phyloP scores from a whole-genome alignment of 2,113 vertebrate genomes.

The Sapajus apella region DNA sequence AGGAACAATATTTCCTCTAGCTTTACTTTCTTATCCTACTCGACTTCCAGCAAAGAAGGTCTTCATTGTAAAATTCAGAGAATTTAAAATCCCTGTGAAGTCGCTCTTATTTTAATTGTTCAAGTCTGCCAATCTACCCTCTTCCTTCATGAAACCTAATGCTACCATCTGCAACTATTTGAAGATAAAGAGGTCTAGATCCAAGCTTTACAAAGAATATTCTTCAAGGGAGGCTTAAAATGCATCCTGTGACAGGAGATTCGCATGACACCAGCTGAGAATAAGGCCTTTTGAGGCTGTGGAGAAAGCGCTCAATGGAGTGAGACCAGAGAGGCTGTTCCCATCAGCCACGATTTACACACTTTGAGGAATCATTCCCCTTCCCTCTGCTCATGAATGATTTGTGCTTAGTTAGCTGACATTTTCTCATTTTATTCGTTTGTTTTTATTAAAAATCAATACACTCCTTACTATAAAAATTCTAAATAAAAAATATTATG shows the following conservation, averaged over 20 bases:
- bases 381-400: background rate
- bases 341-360: rapidly evolving
- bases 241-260: background rate
- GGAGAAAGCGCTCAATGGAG: background rate
- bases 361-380: background rate
- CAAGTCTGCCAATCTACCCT: background rate
- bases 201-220: background rate
- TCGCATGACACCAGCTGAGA: background rate
- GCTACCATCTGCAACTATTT: background rate
- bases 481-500: background rate
- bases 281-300: background rate
- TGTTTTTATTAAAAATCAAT: background rate
- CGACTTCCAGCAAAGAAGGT: background rate
- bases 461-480: background rate
- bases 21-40: background rate
- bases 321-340: background rate
- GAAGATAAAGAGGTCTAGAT: conserved; percentile 23
- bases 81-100: background rate
- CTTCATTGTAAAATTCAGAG: background rate
- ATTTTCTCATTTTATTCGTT: background rate
- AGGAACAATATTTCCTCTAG: background rate
- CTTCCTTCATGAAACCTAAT: background rate
- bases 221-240: background rate
- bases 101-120: background rate
- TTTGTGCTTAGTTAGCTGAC: background rate